These are phyloP conservation scores for Melanotaenia nigrans DNA, from an alignment of 2,797 vertebrate species.

Conservation along the genomic window DNA sequence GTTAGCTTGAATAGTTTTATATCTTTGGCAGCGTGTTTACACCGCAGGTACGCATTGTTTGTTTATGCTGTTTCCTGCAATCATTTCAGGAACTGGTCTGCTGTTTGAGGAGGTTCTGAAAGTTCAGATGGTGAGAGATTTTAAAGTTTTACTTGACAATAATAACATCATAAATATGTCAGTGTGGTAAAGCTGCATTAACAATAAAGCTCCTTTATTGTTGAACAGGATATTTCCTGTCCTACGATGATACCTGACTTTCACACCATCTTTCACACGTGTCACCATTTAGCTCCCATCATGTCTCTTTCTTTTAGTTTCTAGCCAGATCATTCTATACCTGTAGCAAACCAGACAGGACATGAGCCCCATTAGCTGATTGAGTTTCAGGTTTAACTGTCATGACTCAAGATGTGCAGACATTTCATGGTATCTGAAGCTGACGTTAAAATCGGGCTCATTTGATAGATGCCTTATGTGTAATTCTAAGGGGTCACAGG, in stretches of 20 bases:
- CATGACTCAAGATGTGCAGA: not conserved
- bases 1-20: not conserved
- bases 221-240: not conserved
- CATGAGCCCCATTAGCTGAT: not conserved
- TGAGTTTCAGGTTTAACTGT: slow-evolving; percentile 1
- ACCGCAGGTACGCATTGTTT: not conserved
- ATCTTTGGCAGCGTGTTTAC: not conserved
- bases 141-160: not conserved
- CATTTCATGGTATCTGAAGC: no score
- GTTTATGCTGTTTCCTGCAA: not conserved
- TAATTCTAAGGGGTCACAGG: not conserved
- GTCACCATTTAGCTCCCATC: not conserved
- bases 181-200: not conserved
- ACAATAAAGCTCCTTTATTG: not conserved
- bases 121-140: not conserved
- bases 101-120: not conserved
- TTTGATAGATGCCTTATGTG: not conserved
- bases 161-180: not conserved
- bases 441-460: not conserved
- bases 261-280: not conserved
- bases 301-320: not conserved
- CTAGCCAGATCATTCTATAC: not conserved
- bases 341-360: not conserved
- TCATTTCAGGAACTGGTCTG: not conserved
- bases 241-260: not conserved